Percentiles rank a stretch among this genome's conserved stretches.
Conservation (phyloP, 2,797 vertebrate species). For the Austrolebias charrua region DNA sequence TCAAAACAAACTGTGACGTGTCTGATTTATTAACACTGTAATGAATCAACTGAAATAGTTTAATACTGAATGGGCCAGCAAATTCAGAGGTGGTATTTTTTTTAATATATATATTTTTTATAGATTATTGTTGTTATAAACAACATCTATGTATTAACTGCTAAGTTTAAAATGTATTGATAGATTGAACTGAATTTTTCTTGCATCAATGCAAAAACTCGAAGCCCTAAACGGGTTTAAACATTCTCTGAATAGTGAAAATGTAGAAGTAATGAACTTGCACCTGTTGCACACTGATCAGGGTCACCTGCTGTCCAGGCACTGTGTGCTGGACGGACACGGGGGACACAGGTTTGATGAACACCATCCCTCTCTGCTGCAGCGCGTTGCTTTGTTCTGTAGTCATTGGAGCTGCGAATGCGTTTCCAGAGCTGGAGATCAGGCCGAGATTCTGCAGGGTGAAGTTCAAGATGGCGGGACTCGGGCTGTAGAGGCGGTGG, state of each 20-base stretch:
- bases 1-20: too few relatives aligned
- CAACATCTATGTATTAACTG: too few relatives aligned
- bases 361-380: constrained; percentile 80
- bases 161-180: too few relatives aligned
- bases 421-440: constrained; percentile 71
- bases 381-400: constrained; percentile 61
- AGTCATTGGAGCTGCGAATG: constrained; percentile 44
- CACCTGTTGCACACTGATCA: constrained; percentile 80
- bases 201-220: neutral
- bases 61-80: too few relatives aligned
- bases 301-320: constrained; percentile 65
- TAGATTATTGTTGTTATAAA: too few relatives aligned
- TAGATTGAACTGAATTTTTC: too few relatives aligned
- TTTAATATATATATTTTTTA: too few relatives aligned
- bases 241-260: neutral
- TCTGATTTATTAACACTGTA: too few relatives aligned
- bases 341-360: constrained; percentile 75
- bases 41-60: too few relatives aligned
- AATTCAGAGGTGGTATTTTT: too few relatives aligned
- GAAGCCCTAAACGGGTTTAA: too few relatives aligned
- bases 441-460: constrained; percentile 90
- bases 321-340: constrained; percentile 47
- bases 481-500: constrained; percentile 77
- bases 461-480: constrained; percentile 90
- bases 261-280: neutral